These are phyloP conservation scores for Balearica regulorum DNA, from an alignment of 2,797 vertebrate species.

Conservation along the genomic window DNA sequence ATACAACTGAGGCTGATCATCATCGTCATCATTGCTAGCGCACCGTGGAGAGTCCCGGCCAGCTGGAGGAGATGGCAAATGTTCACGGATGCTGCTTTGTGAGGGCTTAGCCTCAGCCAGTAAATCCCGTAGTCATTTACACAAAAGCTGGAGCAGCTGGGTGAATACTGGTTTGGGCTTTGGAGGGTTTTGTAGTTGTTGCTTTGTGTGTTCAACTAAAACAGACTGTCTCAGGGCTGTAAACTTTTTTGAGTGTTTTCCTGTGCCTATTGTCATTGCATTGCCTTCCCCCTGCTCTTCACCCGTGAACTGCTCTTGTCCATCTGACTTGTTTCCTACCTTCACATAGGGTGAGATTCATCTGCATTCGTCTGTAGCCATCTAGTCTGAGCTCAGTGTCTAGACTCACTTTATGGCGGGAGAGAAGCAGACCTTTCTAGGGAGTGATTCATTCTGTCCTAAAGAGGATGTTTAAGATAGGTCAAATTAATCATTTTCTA, in stretches of 20 bases:
- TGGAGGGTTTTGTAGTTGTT: neutral
- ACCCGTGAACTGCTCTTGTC: neutral
- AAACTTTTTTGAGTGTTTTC: neutral
- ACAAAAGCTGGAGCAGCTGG: neutral
- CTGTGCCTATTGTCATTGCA: neutral
- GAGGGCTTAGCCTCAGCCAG: neutral
- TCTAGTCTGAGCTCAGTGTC: slow-evolving; percentile 54
- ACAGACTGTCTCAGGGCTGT: neutral
- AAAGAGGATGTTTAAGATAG: neutral
- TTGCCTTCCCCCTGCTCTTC: neutral
- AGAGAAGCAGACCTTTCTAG: slow-evolving; percentile 23
- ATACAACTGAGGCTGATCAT: neutral
- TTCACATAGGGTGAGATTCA: neutral
- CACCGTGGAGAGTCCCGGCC: neutral
- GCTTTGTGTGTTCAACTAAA: neutral
- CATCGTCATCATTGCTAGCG: neutral
- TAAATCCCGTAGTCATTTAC: neutral
- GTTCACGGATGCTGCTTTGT: neutral
- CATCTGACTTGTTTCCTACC: slow-evolving; percentile 9
- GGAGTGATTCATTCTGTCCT: slow-evolving; percentile 28
- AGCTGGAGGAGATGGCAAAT: neutral
- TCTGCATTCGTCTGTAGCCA: slow-evolving; percentile 24
- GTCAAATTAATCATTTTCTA: slow-evolving; percentile 12
- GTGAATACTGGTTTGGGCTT: neutral
- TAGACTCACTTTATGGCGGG: slow-evolving; percentile 20